phyloP scores from a whole-genome alignment of 2,888 invertebrate genomes.

The Anorthoa munda region DNA sequence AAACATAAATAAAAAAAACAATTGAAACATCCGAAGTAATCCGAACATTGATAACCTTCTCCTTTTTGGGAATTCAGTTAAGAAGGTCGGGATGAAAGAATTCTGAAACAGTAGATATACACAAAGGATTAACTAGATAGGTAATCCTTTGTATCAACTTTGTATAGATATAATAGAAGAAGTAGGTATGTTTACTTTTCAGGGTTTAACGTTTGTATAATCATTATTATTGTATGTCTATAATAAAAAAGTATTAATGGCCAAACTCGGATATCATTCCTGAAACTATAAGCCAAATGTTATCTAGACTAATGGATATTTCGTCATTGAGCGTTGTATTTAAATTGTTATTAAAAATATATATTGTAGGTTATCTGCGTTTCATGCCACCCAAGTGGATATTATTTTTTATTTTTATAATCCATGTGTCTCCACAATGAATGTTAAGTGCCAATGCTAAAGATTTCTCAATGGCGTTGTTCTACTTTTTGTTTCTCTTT shows the following conservation, averaged over 20 bases:
- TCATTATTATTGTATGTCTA: constrained; percentile 3
- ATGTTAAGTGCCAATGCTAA: constrained; percentile 4
- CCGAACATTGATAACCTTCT: too few species aligned
- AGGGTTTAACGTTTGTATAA: neutral
- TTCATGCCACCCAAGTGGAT: constrained; percentile 56
- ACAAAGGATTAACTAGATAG: neutral
- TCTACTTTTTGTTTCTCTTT: neutral
- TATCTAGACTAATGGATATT: constrained; percentile 50
- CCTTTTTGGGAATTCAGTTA: too few species aligned
- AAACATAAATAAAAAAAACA: too few species aligned
- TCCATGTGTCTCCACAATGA: neutral
- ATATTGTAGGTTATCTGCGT: constrained; percentile 21
- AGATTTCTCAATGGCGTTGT: neutral
- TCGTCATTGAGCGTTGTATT: constrained; percentile 44
- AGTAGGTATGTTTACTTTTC: neutral
- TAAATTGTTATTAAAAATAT: constrained; percentile 22
- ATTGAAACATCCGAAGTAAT: too few species aligned
- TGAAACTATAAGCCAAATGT: constrained; percentile 54
- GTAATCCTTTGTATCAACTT: too few species aligned
- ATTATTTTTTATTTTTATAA: constrained; percentile 12
- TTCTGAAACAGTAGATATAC: neutral
- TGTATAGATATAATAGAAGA: neutral
- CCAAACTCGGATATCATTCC: constrained; percentile 33
- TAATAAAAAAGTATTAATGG: constrained; percentile 37
- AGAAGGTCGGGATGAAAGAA: neutral